Conservation (phyloP, 2,797 vertebrate genomes). For the Galago senegalensis region DNA sequence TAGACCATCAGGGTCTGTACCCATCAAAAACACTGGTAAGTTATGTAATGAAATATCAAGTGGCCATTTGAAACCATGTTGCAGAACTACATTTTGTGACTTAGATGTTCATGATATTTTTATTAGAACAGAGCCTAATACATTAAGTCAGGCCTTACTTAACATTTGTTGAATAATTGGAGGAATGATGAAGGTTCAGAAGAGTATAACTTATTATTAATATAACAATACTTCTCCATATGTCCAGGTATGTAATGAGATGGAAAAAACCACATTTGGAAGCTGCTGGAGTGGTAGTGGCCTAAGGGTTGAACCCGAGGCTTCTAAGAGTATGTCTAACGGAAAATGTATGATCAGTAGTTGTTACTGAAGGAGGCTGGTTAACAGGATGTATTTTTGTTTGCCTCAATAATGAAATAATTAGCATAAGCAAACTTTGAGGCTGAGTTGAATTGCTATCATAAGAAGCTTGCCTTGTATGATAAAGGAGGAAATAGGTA, state of each 20-base stretch:
- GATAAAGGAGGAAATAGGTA: constrained; percentile 10
- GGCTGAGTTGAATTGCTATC: neutral
- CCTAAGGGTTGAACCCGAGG: neutral
- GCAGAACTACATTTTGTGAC: neutral
- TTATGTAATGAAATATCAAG: neutral
- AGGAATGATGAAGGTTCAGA: neutral
- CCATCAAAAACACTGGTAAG: neutral
- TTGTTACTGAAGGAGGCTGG: neutral
- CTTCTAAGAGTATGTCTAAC: neutral
- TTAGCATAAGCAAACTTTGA: constrained; percentile 8
- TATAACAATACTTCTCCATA: constrained; percentile 9
- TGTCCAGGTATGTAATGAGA: neutral
- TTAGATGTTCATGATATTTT: constrained; percentile 53
- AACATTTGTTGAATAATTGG: constrained; percentile 33
- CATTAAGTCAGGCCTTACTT: neutral
- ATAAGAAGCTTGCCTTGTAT: neutral
- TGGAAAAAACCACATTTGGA: constrained; percentile 28
- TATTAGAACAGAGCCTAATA: neutral
- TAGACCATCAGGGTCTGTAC: neutral
- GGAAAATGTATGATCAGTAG: constrained; percentile 8
- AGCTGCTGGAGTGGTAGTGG: neutral
- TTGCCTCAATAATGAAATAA: constrained; percentile 35
- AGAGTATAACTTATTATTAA: constrained; percentile 26
- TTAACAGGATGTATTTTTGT: neutral
- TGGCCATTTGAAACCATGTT: neutral